Percentiles rank a stretch among this genome's conserved stretches.
Evolutionary conservation across 1,140 invertebrate species (phyloP).

Genomic region (Helicorthomorpha holstii): DNA sequence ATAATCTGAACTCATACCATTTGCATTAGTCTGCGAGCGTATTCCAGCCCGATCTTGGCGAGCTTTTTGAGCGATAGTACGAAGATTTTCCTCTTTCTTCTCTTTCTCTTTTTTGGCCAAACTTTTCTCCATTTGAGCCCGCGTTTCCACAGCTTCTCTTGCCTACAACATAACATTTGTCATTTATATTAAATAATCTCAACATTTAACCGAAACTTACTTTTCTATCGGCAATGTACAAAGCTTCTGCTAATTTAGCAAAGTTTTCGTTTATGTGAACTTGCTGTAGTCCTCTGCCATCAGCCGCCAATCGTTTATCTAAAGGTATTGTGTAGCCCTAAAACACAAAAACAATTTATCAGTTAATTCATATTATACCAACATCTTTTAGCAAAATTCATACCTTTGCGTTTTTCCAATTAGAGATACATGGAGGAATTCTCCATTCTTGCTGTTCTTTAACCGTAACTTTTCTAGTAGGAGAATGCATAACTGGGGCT

Average conservation of each 20-base stretch:
- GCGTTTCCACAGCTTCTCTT: constrained; percentile 86
- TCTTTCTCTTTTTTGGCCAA: constrained; percentile 96
- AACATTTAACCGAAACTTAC: constrained; percentile 13
- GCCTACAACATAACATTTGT: constrained; percentile 30
- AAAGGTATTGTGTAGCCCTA: constrained; percentile 93
- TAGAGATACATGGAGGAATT: constrained; percentile 97
- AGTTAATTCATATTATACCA: background rate
- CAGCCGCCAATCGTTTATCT: constrained; percentile 94
- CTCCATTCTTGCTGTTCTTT: constrained; percentile 99
- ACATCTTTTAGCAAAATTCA: constrained; percentile 1
- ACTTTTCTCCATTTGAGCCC: constrained; percentile 90
- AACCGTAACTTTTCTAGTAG: constrained; percentile 86
- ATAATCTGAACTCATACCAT: constrained; percentile 13
- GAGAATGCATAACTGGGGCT: constrained; percentile 91
- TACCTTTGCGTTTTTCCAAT: constrained; percentile 98
- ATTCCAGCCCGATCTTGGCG: constrained; percentile 83
- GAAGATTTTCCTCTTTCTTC: constrained; percentile 89
- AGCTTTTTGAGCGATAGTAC: constrained; percentile 84
- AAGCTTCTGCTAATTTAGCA: constrained; percentile 88
- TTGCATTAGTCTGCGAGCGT: constrained; percentile 27
- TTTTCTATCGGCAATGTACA: constrained; percentile 97
- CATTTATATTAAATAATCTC: constrained; percentile 1
- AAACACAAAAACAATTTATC: background rate
- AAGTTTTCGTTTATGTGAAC: constrained; percentile 99
- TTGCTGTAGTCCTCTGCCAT: constrained; percentile 91